Evolutionary conservation across 2,113 vertebrate genomes (phyloP).

Genomic region (Megaleporinus macrocephalus): DNA sequence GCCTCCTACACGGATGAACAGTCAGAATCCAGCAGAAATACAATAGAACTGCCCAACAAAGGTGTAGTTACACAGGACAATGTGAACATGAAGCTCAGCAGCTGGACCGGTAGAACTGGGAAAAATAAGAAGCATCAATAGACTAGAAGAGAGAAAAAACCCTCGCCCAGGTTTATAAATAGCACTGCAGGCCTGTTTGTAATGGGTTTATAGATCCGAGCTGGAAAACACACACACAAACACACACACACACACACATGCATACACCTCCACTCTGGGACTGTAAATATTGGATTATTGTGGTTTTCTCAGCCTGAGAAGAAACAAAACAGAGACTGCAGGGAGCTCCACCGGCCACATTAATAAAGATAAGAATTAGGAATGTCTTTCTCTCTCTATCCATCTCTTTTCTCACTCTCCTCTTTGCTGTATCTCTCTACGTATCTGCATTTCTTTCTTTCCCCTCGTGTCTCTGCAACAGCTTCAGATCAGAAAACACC

Average conservation of each 20-base stretch:
- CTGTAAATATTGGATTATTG: conserved; percentile 64
- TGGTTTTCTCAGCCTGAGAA: conserved; percentile 55
- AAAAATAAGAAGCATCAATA: conserved; percentile 35
- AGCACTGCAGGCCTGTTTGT: conserved; percentile 57
- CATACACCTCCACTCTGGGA: conserved; percentile 44
- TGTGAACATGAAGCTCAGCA: background rate
- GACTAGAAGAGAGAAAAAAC: conserved; percentile 26
- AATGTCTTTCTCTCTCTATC: conserved; percentile 17
- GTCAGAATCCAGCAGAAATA: background rate
- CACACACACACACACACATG: background rate
- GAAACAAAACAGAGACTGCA: conserved; percentile 53
- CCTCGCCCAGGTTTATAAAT: conserved; percentile 54
- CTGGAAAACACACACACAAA: conserved; percentile 44
- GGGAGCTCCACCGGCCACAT: conserved; percentile 52
- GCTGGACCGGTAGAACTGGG: conserved; percentile 19
- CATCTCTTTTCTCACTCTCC: background rate
- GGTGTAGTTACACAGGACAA: background rate
- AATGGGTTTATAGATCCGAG: conserved; percentile 64
- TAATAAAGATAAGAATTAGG: conserved; percentile 31
- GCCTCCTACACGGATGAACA: background rate
- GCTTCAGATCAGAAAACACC: no score
- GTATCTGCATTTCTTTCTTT: background rate
- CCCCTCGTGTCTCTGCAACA: no score
- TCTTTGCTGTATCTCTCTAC: background rate
- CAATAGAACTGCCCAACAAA: background rate